Conservation (phyloP, 2,113 vertebrate species). For the Onychorhynchus coronatus region DNA sequence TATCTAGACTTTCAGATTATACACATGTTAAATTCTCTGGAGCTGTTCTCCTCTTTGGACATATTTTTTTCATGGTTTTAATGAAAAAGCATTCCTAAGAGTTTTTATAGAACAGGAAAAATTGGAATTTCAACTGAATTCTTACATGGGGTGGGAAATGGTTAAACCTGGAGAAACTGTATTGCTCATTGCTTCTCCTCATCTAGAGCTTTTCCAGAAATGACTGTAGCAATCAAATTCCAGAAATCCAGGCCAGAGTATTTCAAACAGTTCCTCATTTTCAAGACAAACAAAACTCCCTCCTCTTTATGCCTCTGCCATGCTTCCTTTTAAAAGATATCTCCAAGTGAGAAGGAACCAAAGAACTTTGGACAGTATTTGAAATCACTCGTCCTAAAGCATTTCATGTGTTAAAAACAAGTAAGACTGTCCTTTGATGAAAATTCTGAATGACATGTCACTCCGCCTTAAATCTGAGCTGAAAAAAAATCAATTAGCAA, state of each 20-base stretch:
- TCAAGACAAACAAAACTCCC: neutral
- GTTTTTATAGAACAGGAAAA: neutral
- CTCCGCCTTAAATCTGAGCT: constrained; percentile 54
- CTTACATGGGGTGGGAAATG: neutral
- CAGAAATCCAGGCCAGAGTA: neutral
- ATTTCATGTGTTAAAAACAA: neutral
- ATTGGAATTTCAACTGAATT: neutral
- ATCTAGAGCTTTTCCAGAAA: neutral
- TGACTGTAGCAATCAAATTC: neutral
- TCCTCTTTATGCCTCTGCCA: neutral
- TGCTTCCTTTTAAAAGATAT: neutral
- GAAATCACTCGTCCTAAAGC: neutral
- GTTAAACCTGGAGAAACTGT: neutral
- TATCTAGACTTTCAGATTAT: neutral
- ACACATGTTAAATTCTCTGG: neutral
- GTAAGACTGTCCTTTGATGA: constrained; percentile 10
- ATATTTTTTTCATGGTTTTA: neutral
- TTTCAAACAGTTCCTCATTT: neutral
- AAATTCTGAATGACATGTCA: neutral
- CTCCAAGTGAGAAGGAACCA: neutral
- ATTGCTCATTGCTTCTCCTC: neutral
- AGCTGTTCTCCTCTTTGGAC: neutral
- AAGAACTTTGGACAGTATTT: neutral
- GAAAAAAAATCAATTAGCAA: constrained; percentile 70
- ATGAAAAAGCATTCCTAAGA: neutral